phyloP scores from a whole-genome alignment of 1,140 invertebrate species.

The Batillaria attramentaria region DNA sequence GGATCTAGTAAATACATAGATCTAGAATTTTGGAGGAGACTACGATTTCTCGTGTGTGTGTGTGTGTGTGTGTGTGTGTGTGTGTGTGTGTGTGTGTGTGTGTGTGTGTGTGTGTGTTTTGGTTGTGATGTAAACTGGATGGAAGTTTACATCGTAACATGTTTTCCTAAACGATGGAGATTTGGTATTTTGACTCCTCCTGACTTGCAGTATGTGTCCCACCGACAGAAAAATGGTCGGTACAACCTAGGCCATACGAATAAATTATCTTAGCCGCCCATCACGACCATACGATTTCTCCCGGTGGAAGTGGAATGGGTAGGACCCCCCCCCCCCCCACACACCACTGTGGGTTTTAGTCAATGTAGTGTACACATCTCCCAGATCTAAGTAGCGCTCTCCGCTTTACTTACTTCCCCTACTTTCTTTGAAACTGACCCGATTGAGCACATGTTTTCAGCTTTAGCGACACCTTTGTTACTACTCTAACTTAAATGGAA shows the following conservation, averaged over 20 bases:
- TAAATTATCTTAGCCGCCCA: no score
- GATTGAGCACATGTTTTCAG: not conserved
- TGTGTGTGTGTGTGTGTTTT: not conserved
- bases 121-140: not conserved
- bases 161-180: not conserved
- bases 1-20: no score
- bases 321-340: no score
- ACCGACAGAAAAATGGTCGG: no score
- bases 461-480: no score
- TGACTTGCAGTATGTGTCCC: not conserved
- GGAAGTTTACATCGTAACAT: not conserved
- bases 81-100: not conserved
- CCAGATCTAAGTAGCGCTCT: not conserved
- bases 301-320: no score
- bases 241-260: no score
- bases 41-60: slow-evolving; percentile 1
- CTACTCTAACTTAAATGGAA: no score
- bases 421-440: not conserved
- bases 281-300: no score
- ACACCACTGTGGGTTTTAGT: no score
- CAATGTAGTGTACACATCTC: no score
- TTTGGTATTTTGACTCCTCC: not conserved
- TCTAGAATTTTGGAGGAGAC: no score
- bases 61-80: not conserved
- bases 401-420: not conserved